Percentiles rank a stretch among this genome's conserved stretches.
phyloP scores from a whole-genome alignment of 2,888 invertebrate species.

The Caenorhabditis sp. region DNA sequence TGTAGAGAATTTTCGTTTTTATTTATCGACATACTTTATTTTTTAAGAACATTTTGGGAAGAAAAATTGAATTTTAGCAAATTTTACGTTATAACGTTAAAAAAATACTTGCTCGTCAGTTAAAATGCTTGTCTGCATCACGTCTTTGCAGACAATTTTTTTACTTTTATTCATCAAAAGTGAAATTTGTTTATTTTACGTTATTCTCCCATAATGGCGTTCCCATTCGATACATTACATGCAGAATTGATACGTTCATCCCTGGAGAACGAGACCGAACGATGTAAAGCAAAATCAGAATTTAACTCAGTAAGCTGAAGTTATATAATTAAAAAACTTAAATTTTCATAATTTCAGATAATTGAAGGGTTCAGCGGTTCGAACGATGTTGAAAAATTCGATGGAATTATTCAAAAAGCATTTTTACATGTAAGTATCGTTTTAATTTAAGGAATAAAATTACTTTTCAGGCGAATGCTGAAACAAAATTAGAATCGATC shows the following conservation, averaged over 20 bases:
- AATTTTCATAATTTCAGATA: conserved; percentile 20
- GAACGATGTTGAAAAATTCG: conserved; percentile 36
- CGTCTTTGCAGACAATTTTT: conserved; percentile 14
- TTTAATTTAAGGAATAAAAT: too few relatives aligned
- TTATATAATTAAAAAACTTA: background rate
- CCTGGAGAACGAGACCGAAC: conserved; percentile 48
- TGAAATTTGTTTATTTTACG: background rate
- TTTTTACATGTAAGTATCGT: conserved; percentile 46
- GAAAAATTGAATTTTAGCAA: too few relatives aligned
- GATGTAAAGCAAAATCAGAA: conserved; percentile 39
- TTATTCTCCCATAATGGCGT: conserved; percentile 20
- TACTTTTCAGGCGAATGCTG: conserved; percentile 53
- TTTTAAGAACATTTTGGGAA: too few relatives aligned
- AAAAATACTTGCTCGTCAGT: conserved; percentile 7
- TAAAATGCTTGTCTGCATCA: conserved; percentile 6
- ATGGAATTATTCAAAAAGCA: conserved; percentile 46
- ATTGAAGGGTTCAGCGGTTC: conserved; percentile 35
- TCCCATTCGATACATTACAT: conserved; percentile 66
- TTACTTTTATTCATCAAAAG: conserved; percentile 4
- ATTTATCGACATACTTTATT: too few relatives aligned
- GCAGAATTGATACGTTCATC: conserved; percentile 63
- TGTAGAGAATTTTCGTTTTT: too few relatives aligned
- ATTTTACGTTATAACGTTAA: too few relatives aligned
- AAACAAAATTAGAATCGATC: conserved; percentile 74
- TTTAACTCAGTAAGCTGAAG: conserved; percentile 33